phyloP scores from a whole-genome alignment of 2,113 vertebrate species.

The Sinocyclocheilus rhinocerous region DNA sequence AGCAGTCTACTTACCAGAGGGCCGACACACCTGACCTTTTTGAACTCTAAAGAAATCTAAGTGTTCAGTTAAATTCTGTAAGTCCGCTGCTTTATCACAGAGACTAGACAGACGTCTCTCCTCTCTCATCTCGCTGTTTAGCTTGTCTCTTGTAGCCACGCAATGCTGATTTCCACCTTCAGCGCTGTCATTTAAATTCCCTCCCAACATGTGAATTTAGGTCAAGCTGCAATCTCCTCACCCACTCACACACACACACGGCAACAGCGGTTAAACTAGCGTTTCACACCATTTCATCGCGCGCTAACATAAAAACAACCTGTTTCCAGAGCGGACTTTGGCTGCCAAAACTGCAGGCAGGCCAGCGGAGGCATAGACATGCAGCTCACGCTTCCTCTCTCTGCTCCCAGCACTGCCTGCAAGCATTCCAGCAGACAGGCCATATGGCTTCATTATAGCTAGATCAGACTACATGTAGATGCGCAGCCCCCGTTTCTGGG shows the following conservation, averaged over 20 bases:
- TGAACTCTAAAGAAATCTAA: neutral
- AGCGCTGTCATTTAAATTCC: constrained; percentile 80
- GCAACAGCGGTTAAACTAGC: constrained; percentile 69
- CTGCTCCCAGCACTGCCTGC: constrained; percentile 67
- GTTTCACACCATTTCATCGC: constrained; percentile 74
- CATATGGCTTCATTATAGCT: constrained; percentile 74
- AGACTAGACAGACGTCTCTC: neutral
- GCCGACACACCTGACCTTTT: neutral
- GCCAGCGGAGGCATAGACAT: constrained; percentile 14
- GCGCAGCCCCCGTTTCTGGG: constrained; percentile 60
- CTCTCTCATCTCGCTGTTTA: constrained; percentile 35
- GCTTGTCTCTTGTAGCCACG: constrained; percentile 55
- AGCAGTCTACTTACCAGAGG: neutral
- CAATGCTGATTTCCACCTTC: constrained; percentile 52
- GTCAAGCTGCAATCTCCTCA: constrained; percentile 71
- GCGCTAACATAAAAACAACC: constrained; percentile 44
- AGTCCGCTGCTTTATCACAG: neutral
- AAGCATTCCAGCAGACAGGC: constrained; percentile 67
- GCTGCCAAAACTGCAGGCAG: constrained; percentile 15
- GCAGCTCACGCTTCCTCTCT: constrained; percentile 42
- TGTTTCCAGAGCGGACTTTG: constrained; percentile 31
- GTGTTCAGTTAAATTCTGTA: neutral
- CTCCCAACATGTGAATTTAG: constrained; percentile 79
- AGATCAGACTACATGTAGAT: constrained; percentile 61
- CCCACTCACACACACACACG: constrained; percentile 54